A percentile compares a stretch with the other conserved stretches of the same genome.
Conservation (phyloP, 2,113 vertebrate species). For the Prochilodus magdalenae region DNA sequence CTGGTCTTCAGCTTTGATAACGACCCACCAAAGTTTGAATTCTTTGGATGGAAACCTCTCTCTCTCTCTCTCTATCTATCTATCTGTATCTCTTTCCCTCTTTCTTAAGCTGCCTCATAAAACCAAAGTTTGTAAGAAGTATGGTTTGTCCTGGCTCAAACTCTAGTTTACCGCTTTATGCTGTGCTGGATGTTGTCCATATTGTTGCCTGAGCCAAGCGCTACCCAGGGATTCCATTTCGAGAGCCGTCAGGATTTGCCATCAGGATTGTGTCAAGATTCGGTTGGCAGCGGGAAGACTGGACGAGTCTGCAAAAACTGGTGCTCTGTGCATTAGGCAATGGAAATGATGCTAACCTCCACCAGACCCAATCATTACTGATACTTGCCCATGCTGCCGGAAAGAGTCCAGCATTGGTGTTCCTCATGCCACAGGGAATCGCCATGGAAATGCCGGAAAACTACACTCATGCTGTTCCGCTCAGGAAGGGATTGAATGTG, state of each 20-base stretch:
- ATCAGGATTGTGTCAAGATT: conserved; percentile 19
- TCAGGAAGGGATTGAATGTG: conserved; percentile 16
- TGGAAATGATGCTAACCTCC: conserved; percentile 21
- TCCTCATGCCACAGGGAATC: conserved; percentile 10
- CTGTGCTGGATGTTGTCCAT: neutral
- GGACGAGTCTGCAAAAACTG: neutral
- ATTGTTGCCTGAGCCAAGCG: conserved; percentile 13
- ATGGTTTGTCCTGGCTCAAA: neutral
- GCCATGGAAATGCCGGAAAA: conserved; percentile 32
- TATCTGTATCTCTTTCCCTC: neutral
- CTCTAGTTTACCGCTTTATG: neutral
- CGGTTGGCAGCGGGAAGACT: neutral
- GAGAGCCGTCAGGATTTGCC: neutral
- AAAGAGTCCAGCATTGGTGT: conserved; percentile 9
- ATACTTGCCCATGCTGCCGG: neutral
- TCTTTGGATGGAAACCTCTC: neutral
- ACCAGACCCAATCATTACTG: conserved; percentile 28
- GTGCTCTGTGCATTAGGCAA: conserved; percentile 5
- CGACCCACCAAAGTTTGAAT: neutral
- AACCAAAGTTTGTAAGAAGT: neutral
- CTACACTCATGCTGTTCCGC: conserved; percentile 17
- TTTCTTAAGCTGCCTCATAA: neutral
- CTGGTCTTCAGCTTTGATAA: neutral
- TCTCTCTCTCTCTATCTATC: neutral
- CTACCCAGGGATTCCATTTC: neutral